A percentile compares a stretch with the other conserved stretches of the same genome.
phyloP scores from a whole-genome alignment of 2,797 vertebrate genomes.

The Scyliorhinus canicula region DNA sequence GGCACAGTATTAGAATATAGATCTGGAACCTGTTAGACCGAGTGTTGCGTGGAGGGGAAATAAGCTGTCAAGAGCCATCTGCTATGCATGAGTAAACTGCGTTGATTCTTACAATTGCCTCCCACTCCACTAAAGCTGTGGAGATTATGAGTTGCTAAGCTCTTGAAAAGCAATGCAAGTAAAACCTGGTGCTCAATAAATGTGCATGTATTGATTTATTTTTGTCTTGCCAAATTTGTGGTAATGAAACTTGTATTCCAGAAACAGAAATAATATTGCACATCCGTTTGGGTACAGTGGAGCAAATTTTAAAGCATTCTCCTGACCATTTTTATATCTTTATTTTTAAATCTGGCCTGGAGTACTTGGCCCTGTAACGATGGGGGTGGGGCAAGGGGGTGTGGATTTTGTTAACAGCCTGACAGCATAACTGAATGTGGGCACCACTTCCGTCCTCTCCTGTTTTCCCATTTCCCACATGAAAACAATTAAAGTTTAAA shows the following conservation, averaged over 20 bases:
- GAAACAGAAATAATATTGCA: neutral
- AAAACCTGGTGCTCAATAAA: constrained; percentile 1
- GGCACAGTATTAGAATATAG: neutral
- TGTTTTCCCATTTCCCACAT: no score
- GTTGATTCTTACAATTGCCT: neutral
- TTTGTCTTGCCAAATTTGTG: neutral
- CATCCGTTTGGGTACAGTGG: neutral
- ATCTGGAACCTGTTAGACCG: neutral
- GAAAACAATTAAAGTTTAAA: no score
- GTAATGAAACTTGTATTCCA: neutral
- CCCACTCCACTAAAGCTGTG: neutral
- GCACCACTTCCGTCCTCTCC: no score
- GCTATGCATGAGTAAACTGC: neutral
- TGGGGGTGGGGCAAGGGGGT: no score
- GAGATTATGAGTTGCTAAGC: neutral
- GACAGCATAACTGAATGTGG: no score
- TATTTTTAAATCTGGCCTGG: neutral
- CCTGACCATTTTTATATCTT: neutral
- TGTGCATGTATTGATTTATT: neutral
- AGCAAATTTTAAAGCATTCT: neutral
- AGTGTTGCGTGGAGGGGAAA: neutral
- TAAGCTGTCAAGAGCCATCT: neutral
- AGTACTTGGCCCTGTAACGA: neutral
- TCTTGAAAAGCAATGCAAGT: neutral
- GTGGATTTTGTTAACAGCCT: neutral